phyloP scores from a whole-genome alignment of 2,888 invertebrate genomes.

The Meandrusa payeni region DNA sequence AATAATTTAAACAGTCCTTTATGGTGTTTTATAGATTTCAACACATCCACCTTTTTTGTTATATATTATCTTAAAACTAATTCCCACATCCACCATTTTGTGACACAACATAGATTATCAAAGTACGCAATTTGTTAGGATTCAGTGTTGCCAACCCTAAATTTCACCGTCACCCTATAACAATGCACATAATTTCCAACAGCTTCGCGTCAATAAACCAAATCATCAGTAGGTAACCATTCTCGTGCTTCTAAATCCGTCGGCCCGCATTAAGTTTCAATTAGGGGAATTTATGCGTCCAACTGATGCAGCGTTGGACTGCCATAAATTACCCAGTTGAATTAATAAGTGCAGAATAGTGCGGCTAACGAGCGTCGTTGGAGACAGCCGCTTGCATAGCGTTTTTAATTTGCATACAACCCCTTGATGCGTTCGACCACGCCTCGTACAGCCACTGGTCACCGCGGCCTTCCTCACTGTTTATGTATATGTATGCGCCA shows the following conservation, averaged over 20 bases:
- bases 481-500: too few species aligned
- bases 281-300: slow-evolving; percentile 69
- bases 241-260: slow-evolving; percentile 28
- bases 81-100: too few species aligned
- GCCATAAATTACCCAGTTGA: slow-evolving; percentile 70
- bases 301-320: slow-evolving; percentile 45
- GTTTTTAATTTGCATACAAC: slow-evolving; percentile 76
- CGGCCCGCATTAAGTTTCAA: slow-evolving; percentile 73
- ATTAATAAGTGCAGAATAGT: slow-evolving; percentile 73
- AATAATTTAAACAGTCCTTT: too few species aligned
- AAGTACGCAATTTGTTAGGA: too few species aligned
- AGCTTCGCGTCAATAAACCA: slow-evolving; percentile 15
- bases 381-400: slow-evolving; percentile 56
- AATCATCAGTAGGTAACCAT: slow-evolving; percentile 15
- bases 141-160: too few species aligned
- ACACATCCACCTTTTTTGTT: too few species aligned
- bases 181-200: slow-evolving; percentile 20
- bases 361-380: slow-evolving; percentile 60
- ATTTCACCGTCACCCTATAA: slow-evolving; percentile 15
- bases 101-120: too few species aligned
- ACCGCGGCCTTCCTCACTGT: too few species aligned
- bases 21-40: too few species aligned
- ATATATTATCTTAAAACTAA: too few species aligned
- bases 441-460: slow-evolving; percentile 37
- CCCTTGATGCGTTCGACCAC: slow-evolving; percentile 52